Percentiles rank a stretch among this genome's conserved stretches.
Evolutionary conservation across 1,140 invertebrate genomes (phyloP).

Genomic region (Diachasma alloeum): DNA sequence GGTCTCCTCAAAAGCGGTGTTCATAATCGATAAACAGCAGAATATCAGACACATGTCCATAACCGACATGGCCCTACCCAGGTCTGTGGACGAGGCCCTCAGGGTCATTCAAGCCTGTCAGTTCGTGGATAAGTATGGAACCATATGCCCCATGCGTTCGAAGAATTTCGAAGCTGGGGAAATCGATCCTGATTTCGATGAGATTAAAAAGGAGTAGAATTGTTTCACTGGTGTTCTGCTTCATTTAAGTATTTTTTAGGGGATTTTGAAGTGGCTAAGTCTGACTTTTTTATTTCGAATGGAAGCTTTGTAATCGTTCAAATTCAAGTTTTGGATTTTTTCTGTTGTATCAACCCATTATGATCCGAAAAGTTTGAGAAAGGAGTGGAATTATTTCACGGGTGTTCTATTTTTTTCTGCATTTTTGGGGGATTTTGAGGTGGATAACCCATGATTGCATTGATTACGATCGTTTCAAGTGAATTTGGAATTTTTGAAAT

Average conservation of each 20-base stretch:
- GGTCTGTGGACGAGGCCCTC: constrained; percentile 90
- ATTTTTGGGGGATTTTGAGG: too few relatives aligned
- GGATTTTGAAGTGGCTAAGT: too few relatives aligned
- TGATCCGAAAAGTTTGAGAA: too few relatives aligned
- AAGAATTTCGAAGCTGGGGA: background rate
- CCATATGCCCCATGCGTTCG: constrained; percentile 98
- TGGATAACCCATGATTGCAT: too few relatives aligned
- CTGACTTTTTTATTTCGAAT: too few relatives aligned
- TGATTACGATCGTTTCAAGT: too few relatives aligned
- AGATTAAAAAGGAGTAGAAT: constrained; percentile 44
- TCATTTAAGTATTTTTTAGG: background rate
- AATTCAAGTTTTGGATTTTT: too few relatives aligned
- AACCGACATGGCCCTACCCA: constrained; percentile 87
- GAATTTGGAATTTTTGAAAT: too few relatives aligned
- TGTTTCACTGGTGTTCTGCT: background rate
- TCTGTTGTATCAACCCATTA: too few relatives aligned
- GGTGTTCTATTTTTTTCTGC: too few relatives aligned
- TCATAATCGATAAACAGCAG: constrained; percentile 95
- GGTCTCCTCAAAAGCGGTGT: constrained; percentile 94
- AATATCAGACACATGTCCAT: constrained; percentile 96
- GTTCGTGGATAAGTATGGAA: constrained; percentile 94
- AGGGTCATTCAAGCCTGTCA: constrained; percentile 96
- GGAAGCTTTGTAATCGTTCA: too few relatives aligned
- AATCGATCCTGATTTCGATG: constrained; percentile 70
- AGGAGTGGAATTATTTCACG: too few relatives aligned